phyloP scores from a whole-genome alignment of 92 coral and sea anemone genomes.

The Bergia puertoricense region DNA sequence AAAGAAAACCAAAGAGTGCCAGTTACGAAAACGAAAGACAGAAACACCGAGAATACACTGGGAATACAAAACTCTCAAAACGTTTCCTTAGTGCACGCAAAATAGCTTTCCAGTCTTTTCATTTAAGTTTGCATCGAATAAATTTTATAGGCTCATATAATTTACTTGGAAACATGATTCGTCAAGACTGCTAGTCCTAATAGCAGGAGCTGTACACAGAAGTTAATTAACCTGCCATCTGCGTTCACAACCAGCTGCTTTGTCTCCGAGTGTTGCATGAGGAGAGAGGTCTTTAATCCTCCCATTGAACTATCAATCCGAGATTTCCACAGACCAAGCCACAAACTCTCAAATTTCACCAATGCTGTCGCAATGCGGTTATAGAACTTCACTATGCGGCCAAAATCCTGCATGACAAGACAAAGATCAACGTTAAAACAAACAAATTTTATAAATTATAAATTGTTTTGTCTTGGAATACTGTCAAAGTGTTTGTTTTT shows the following conservation, averaged over 20 bases:
- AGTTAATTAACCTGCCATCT: constrained; percentile 81
- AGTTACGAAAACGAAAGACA: neutral
- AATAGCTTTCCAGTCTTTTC: no score
- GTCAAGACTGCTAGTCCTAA: no score
- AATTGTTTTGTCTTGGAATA: neutral
- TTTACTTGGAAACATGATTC: no score
- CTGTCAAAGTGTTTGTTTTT: no score
- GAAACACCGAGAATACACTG: no score
- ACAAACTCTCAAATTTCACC: constrained; percentile 96
- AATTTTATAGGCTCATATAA: no score
- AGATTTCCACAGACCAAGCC: constrained; percentile 97
- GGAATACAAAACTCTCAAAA: no score
- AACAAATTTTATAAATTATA: no score
- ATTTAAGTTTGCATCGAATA: no score
- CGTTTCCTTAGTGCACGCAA: no score
- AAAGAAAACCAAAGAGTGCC: neutral
- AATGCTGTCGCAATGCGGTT: constrained; percentile 97
- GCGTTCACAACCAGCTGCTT: constrained; percentile 88
- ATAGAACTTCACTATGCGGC: constrained; percentile 93
- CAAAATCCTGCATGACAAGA: constrained; percentile 70
- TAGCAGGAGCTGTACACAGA: neutral
- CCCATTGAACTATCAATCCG: constrained; percentile 86
- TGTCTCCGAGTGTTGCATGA: constrained; percentile 77
- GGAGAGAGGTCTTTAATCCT: constrained; percentile 83
- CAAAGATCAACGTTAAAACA: neutral